Conservation (phyloP, 1,140 invertebrate species). For the Drosophila athabasca region DNA sequence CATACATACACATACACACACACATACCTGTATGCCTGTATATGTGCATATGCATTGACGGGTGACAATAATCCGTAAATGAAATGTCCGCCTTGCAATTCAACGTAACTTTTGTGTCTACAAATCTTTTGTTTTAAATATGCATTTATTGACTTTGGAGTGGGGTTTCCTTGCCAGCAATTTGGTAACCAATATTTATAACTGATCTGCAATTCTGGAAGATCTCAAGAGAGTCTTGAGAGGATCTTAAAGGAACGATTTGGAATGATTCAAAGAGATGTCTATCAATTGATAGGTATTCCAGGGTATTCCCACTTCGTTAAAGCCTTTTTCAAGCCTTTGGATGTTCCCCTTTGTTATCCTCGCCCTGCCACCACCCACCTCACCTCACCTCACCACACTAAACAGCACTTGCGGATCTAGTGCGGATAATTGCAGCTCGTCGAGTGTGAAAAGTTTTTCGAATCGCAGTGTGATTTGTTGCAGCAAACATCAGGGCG, state of each 20-base stretch:
- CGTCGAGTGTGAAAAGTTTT: conserved; percentile 57
- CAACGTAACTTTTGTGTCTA: conserved; percentile 30
- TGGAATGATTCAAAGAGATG: no score
- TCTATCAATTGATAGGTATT: no score
- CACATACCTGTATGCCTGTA: background rate
- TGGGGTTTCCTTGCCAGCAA: background rate
- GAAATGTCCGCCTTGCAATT: background rate
- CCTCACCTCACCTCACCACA: no score
- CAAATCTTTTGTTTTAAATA: conserved; percentile 40
- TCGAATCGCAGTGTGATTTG: conserved; percentile 65
- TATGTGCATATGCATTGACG: conserved; percentile 5
- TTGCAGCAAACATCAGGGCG: conserved; percentile 29
- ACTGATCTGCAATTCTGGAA: no score
- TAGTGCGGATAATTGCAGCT: conserved; percentile 61
- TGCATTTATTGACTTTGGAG: no score
- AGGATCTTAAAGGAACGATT: no score
- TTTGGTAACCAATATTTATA: no score
- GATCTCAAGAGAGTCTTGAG: no score
- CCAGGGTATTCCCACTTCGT: no score
- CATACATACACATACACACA: background rate
- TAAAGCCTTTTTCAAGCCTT: no score
- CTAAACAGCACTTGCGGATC: background rate
- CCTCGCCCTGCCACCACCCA: no score
- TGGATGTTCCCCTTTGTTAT: background rate
- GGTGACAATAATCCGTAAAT: conserved; percentile 4